Evolutionary conservation across 2,888 invertebrate species (phyloP).

Genomic region (Lithosia quadra): DNA sequence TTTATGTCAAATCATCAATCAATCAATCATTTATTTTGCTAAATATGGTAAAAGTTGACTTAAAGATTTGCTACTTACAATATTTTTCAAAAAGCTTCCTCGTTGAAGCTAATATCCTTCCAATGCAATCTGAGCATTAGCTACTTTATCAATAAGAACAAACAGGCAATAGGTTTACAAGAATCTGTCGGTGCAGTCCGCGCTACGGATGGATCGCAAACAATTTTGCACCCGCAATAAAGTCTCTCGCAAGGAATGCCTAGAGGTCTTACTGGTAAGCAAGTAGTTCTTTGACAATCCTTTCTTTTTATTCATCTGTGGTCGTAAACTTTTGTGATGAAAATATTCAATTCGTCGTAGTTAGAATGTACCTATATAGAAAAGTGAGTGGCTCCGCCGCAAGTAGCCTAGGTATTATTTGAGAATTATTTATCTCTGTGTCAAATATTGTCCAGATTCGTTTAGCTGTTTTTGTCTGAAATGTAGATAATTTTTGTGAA

Average conservation of each 20-base stretch:
- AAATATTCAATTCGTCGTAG: not conserved
- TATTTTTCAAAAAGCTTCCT: too few species aligned
- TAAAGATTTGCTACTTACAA: too few species aligned
- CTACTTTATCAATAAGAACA: conserved; percentile 4
- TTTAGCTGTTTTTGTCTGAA: too few species aligned
- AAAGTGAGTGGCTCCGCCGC: too few species aligned
- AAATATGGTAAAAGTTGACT: too few species aligned
- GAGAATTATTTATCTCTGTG: too few species aligned
- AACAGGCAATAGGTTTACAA: not conserved
- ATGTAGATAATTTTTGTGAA: too few species aligned
- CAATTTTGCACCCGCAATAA: conserved; percentile 4
- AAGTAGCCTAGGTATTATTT: too few species aligned
- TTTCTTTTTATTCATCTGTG: not conserved
- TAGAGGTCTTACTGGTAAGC: conserved; percentile 2
- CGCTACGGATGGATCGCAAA: not conserved
- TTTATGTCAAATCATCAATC: too few species aligned
- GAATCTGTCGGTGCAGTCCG: not conserved
- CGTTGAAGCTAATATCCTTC: not conserved
- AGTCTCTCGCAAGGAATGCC: conserved; percentile 4
- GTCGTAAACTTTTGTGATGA: not conserved
- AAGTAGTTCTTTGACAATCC: conserved; percentile 1
- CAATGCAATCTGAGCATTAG: not conserved
- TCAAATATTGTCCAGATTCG: too few species aligned
- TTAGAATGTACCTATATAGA: not conserved
- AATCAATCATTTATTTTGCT: too few species aligned